Evolutionary conservation across 2,797 vertebrate species (phyloP).

Genomic region (Ctenopoma multispine): DNA sequence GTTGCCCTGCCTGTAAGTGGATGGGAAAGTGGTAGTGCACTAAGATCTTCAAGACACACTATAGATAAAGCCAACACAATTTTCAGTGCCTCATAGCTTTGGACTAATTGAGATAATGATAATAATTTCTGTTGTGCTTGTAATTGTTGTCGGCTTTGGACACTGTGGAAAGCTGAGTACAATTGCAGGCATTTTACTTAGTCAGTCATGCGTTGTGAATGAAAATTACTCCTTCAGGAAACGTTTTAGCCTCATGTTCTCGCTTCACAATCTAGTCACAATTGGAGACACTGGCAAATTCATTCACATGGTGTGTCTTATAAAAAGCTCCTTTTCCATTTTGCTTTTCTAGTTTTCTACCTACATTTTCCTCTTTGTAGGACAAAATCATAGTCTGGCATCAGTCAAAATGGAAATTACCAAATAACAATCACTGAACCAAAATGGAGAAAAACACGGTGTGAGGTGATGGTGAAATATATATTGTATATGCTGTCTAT

Average conservation of each 20-base stretch:
- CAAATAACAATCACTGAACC: conserved; percentile 13
- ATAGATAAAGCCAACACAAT: conserved; percentile 73
- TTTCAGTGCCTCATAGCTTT: conserved; percentile 57
- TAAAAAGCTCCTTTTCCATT: conserved; percentile 9
- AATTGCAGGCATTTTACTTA: conserved; percentile 56
- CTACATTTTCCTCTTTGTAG: conserved; percentile 12
- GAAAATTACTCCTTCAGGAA: conserved; percentile 41
- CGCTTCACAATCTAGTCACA: conserved; percentile 37
- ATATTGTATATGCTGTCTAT: conserved; percentile 14
- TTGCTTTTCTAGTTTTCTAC: conserved; percentile 10
- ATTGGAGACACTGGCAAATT: conserved; percentile 26
- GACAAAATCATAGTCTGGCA: background rate
- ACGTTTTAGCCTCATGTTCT: conserved; percentile 32
- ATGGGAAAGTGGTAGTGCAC: conserved; percentile 73
- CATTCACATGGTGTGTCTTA: background rate
- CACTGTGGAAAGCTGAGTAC: conserved; percentile 21
- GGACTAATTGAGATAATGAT: conserved; percentile 75
- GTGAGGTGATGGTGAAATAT: background rate
- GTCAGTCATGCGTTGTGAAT: conserved; percentile 49
- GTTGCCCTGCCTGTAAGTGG: conserved; percentile 70
- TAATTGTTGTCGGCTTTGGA: conserved; percentile 51
- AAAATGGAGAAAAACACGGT: conserved; percentile 12
- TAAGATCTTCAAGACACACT: conserved; percentile 66
- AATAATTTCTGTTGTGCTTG: conserved; percentile 62
- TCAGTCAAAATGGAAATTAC: conserved; percentile 20